Conservation (phyloP, 30 jellyfish, hydroid and myxozoan species). For the Cassiopea xamachana region DNA sequence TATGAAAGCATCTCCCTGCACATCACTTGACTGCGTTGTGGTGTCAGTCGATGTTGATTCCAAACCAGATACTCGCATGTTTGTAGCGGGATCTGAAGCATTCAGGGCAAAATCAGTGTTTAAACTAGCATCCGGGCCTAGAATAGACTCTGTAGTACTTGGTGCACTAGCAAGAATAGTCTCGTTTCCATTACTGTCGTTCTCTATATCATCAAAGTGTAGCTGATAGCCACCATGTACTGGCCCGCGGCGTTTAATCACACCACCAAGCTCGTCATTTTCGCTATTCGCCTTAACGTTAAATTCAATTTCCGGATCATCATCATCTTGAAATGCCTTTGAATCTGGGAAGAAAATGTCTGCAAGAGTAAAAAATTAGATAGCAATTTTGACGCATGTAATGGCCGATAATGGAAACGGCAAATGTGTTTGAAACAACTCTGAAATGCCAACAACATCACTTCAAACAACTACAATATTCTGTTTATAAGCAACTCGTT, state of each 20-base stretch:
- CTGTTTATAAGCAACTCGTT: no score
- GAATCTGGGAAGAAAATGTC: not conserved
- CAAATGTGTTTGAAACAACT: no score
- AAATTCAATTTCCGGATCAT: conserved; percentile 45
- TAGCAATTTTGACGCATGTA: no score
- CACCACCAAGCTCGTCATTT: conserved; percentile 5
- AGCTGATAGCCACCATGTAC: conserved; percentile 32
- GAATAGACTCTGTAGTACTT: not conserved
- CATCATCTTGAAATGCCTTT: not conserved
- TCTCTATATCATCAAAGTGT: conserved; percentile 50
- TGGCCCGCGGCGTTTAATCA: conserved; percentile 44
- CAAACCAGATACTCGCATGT: not conserved
- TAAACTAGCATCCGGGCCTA: not conserved
- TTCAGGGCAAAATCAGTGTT: not conserved
- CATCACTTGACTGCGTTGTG: not conserved
- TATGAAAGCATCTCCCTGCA: not conserved
- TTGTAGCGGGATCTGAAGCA: not conserved
- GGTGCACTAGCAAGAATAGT: conserved; percentile 29
- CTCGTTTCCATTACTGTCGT: conserved; percentile 39
- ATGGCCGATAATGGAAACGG: no score
- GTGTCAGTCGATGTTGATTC: conserved; percentile 8
- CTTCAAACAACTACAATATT: no score
- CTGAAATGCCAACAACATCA: no score
- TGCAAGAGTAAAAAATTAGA: no score
- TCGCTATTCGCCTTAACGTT: conserved; percentile 13